A percentile compares a stretch with the other conserved stretches of the same genome.
These are phyloP conservation scores for Pedetes capensis DNA, from an alignment of 2,113 vertebrate genomes.

Conservation along the genomic window DNA sequence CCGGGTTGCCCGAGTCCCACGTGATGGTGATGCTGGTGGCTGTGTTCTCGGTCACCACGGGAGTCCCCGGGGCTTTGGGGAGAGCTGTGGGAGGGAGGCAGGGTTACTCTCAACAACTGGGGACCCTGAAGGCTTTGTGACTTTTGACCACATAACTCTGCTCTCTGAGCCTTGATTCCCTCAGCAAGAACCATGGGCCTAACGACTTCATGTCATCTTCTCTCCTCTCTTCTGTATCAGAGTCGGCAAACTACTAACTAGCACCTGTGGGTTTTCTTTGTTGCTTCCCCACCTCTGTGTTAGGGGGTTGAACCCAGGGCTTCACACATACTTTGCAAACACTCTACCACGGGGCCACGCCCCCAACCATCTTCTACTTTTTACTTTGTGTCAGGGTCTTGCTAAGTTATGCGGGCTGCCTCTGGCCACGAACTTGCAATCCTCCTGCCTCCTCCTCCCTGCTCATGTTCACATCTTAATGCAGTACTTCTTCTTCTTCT, in stretches of 20 bases:
- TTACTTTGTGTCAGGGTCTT: too few relatives aligned
- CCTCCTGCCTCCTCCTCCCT: not conserved
- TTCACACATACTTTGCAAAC: too few relatives aligned
- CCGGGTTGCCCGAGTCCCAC: constrained; percentile 98
- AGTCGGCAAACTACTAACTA: too few relatives aligned
- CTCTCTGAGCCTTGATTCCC: not conserved
- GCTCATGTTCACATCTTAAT: too few relatives aligned
- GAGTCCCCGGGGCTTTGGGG: constrained; percentile 96
- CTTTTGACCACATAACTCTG: accelerated
- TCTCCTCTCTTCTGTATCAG: too few relatives aligned
- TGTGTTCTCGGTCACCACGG: constrained; percentile 96
- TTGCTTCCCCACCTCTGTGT: too few relatives aligned
- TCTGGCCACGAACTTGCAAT: not conserved
- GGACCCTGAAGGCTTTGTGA: not conserved
- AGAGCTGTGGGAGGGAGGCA: constrained; percentile 86
- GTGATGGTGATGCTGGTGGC: constrained; percentile 99
- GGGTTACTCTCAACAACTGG: accelerated
- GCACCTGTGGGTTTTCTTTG: not conserved
- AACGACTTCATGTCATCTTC: not conserved
- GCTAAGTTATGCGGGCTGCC: too few relatives aligned
- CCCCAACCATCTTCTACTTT: not conserved
- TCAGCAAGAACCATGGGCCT: accelerated
- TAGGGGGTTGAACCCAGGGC: too few relatives aligned
- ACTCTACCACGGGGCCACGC: not conserved
- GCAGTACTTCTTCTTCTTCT: too few relatives aligned